Base-by-base conservation (phyloP, 2,888 invertebrate species). In the Opisthograptis luteolata region DNA sequence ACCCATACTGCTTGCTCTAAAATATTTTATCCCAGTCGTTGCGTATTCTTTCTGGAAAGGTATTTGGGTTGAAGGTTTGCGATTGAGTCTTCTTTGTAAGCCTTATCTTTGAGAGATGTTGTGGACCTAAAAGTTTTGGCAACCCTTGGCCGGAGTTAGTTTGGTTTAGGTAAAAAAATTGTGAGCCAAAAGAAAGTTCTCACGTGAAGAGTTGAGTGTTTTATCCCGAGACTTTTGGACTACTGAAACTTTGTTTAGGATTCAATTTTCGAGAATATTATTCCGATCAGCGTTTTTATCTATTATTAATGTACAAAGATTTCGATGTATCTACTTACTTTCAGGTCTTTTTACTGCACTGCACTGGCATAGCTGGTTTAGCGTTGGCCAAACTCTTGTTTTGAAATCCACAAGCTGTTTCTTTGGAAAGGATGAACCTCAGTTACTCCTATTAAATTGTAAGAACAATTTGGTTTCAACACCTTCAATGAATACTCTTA, bases 101-200 rank as follows among this genome's bases (percentile, higher is more conserved):
- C 40, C 50, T 43, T 39, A 51, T 51, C 44, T 44, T 45, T 40
- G 25, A 44, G 37, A 50, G 50, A 45, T 51, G 44, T 44, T 44
- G 44, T 40, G 44, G 28, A 36, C 50, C 50, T 51, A 30, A 44
- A 51, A 51, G 44, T 51, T 51, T 24, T 44, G 39, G 14, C 27
- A 51, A 36, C 44, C 44, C 35, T 25, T 30, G 40, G 50, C 13
- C 25, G 32, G 27, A 47, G 36, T 31, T 28, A 43, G 49, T 37
- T 49, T 49, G 20, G 27, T 32, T 37, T 42, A 43, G 42, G 43
- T 36, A 41, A 17, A 28, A 28, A 36, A 48, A 48, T 42, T 48
- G 42, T 48, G 40, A 47, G 40, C 15, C 34, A n/a, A 13, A 14
- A 2, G 13, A 37, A 49, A 37, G 42, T 43, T 49, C n/a, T 32